Percentiles rank a stretch among this genome's conserved stretches.
phyloP scores from a whole-genome alignment of 2,113 vertebrate species.

The Psittacula cyanocephala region DNA sequence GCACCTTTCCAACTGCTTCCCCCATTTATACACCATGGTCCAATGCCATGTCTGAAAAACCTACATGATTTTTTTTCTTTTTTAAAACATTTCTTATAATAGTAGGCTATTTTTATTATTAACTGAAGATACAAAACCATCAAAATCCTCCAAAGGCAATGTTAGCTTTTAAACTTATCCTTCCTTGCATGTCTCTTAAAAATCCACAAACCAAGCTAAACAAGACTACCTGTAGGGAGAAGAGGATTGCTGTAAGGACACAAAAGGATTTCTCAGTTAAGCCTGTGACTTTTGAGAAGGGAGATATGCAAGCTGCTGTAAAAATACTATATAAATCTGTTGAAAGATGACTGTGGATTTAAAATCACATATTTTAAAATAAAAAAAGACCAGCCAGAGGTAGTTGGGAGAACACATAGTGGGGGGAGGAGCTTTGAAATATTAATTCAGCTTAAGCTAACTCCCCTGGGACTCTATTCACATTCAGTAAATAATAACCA shows the following conservation, averaged over 20 bases:
- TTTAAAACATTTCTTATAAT: not conserved
- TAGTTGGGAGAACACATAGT: not conserved
- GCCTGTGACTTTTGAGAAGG: not conserved
- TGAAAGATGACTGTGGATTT: not conserved
- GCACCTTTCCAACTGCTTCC: not conserved
- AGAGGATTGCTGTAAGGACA: not conserved
- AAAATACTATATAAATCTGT: not conserved
- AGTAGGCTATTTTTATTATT: not conserved
- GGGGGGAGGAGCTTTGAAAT: not conserved
- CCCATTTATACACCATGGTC: not conserved
- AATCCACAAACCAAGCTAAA: not conserved
- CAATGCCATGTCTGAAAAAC: not conserved
- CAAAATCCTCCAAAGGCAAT: not conserved
- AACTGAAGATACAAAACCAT: not conserved
- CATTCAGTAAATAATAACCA: not conserved
- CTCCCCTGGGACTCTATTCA: not conserved
- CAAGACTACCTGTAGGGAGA: not conserved
- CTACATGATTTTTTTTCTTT: not conserved
- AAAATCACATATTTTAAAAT: not conserved
- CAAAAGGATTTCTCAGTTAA: constrained; percentile 1
- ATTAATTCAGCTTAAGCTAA: not conserved
- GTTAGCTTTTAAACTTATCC: not conserved
- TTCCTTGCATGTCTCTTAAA: not conserved
- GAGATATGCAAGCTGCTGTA: not conserved
- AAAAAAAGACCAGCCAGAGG: not conserved